Conservation (phyloP, 2,113 vertebrate genomes). For the Calypte anna region DNA sequence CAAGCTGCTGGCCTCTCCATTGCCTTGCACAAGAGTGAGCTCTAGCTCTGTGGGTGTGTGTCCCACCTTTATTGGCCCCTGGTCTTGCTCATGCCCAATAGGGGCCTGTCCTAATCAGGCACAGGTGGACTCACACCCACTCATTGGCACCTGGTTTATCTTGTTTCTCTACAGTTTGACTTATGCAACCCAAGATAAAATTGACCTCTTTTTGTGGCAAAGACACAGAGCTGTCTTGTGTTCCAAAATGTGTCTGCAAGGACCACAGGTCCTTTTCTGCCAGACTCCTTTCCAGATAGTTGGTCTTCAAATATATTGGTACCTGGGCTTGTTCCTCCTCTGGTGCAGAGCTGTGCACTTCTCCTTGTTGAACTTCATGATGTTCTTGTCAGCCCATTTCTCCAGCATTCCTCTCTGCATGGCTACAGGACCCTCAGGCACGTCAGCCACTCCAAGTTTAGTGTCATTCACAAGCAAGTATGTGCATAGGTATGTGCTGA, state of each 20-base stretch:
- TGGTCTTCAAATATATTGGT: not conserved
- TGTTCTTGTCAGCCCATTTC: not conserved
- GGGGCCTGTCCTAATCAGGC: no score
- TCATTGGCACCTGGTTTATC: no score
- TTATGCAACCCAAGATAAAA: not conserved
- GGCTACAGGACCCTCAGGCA: not conserved
- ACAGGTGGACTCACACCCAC: no score
- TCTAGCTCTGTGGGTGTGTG: no score
- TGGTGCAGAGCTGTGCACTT: not conserved
- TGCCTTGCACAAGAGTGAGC: no score
- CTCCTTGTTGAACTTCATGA: not conserved
- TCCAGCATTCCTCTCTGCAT: not conserved
- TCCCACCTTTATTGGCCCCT: no score
- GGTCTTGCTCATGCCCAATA: no score
- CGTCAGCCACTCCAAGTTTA: not conserved
- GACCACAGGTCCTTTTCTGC: no score
- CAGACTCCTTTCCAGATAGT: not conserved
- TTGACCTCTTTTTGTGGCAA: not conserved
- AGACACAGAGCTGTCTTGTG: fast-evolving
- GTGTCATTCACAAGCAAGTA: not conserved
- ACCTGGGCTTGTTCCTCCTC: not conserved
- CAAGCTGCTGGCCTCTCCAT: no score
- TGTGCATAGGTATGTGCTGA: not conserved
- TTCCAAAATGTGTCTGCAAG: not conserved
- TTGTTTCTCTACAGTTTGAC: not conserved